Conservation (phyloP, 1,140 invertebrate species). For the Ephestia elutella region DNA sequence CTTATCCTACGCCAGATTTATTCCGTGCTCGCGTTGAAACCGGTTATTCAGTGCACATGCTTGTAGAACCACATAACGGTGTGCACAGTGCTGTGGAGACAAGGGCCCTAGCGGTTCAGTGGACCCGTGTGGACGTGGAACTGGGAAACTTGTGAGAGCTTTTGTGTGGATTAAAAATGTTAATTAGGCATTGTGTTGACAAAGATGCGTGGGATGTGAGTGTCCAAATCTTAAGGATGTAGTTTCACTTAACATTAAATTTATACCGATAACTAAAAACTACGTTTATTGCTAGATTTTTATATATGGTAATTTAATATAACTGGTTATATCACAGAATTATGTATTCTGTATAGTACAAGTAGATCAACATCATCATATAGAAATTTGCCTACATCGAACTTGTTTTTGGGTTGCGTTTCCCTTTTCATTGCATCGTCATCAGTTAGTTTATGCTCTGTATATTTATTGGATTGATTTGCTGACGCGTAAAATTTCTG, state of each 20-base stretch:
- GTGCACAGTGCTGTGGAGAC: not conserved
- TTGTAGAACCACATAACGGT: not conserved
- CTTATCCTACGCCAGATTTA: not conserved
- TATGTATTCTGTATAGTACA: too few species aligned
- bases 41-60: not conserved
- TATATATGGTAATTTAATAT: not conserved
- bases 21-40: not conserved
- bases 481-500: not conserved
- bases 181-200: not conserved
- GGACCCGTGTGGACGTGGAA: conserved; percentile 10
- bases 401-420: not conserved
- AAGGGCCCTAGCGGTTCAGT: not conserved
- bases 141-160: not conserved
- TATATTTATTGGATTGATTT: not conserved
- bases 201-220: not conserved
- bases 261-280: not conserved
- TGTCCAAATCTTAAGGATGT: not conserved
- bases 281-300: not conserved
- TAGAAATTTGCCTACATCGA: not conserved
- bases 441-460: not conserved
- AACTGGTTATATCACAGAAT: not conserved
- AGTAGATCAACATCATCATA: not conserved
- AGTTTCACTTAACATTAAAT: not conserved
- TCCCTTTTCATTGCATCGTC: not conserved
- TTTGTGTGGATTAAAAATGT: conserved; percentile 1